Conservation (phyloP, 1,140 invertebrate species). For the Hermetia illucens region DNA sequence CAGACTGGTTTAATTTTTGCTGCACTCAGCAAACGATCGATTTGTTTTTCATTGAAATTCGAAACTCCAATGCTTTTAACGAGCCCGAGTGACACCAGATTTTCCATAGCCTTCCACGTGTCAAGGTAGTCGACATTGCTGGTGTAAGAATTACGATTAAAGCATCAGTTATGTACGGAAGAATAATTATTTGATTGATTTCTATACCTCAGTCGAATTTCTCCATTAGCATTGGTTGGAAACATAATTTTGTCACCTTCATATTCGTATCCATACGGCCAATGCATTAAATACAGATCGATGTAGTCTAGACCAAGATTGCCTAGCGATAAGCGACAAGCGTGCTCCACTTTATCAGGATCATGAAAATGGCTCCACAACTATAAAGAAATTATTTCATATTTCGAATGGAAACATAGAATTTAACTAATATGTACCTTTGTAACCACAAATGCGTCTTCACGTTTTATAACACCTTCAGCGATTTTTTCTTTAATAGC, state of each 20-base stretch:
- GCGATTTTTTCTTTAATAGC: conserved; percentile 56
- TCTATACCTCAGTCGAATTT: conserved; percentile 29
- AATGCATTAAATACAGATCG: conserved; percentile 72
- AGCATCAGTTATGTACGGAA: neutral
- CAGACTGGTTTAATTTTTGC: conserved; percentile 1
- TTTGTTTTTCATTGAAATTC: conserved; percentile 63
- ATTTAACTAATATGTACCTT: conserved; percentile 47
- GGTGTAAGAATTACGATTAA: neutral
- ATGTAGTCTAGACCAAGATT: conserved; percentile 58
- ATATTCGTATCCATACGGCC: conserved; percentile 41
- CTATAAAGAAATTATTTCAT: conserved; percentile 22
- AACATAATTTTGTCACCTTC: conserved; percentile 16
- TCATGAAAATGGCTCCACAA: conserved; percentile 51
- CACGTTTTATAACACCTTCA: conserved; percentile 54
- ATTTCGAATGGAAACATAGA: conserved; percentile 10
- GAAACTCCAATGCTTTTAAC: conserved; percentile 58
- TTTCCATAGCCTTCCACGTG: conserved; percentile 63
- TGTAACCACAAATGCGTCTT: conserved; percentile 67
- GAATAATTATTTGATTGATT: neutral
- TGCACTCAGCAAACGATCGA: conserved; percentile 39
- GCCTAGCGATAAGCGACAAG: conserved; percentile 42
- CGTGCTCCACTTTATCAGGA: conserved; percentile 35
- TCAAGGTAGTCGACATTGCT: conserved; percentile 57
- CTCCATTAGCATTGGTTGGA: conserved; percentile 42
- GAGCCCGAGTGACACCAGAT: conserved; percentile 45